Evolutionary conservation across 2,113 vertebrate species (phyloP).

Genomic region (Carassius gibelio): DNA sequence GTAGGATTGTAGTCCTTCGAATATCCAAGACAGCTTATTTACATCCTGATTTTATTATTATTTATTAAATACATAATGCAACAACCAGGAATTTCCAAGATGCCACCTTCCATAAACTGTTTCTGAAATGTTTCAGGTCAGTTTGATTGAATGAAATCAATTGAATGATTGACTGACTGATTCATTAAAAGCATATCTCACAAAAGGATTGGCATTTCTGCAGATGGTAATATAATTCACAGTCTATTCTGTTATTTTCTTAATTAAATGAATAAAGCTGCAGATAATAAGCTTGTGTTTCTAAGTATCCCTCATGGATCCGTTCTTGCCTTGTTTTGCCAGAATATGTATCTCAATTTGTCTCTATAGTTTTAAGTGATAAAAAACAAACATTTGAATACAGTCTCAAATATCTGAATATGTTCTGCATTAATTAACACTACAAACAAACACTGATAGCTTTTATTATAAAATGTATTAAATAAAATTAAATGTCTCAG

Average conservation of each 20-base stretch:
- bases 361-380: too few species aligned
- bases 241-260: constrained; percentile 24
- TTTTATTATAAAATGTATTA: not conserved
- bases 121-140: not conserved
- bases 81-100: not conserved
- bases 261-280: constrained; percentile 9
- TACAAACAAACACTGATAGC: constrained; percentile 6
- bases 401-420: constrained; percentile 15
- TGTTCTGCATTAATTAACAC: constrained; percentile 14
- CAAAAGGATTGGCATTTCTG: constrained; percentile 5
- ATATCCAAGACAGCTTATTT: constrained; percentile 15
- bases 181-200: constrained; percentile 19
- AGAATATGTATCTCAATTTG: too few species aligned
- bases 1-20: not conserved
- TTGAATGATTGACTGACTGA: not conserved
- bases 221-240: constrained; percentile 4
- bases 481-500: not conserved
- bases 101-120: not conserved
- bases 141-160: not conserved
- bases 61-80: constrained; percentile 33
- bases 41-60: constrained; percentile 20
- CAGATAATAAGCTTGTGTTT: constrained; percentile 12
- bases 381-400: too few species aligned
- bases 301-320: not conserved
- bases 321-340: not conserved